Conservation (phyloP, 2,113 vertebrate species). For the Anseranas semipalmata region DNA sequence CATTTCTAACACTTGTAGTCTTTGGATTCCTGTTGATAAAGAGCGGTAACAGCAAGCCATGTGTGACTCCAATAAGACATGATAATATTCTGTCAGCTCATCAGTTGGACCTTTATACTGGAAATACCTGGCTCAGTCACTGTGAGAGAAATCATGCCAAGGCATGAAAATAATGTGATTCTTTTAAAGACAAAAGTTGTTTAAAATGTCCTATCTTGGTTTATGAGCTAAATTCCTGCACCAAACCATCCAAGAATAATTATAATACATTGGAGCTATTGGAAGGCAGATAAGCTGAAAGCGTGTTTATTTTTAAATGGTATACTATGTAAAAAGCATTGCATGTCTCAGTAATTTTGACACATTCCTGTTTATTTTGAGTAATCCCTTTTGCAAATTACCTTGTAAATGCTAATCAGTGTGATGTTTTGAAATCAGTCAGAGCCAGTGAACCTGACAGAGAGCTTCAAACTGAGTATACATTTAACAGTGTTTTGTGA, state of each 20-base stretch:
- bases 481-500: not conserved
- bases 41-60: slow-evolving; percentile 27
- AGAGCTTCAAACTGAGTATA: not conserved
- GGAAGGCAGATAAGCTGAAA: slow-evolving; percentile 6
- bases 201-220: slow-evolving; percentile 10
- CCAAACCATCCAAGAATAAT: slow-evolving; percentile 41
- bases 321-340: not conserved
- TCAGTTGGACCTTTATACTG: slow-evolving; percentile 31
- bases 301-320: slow-evolving; percentile 10
- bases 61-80: slow-evolving; percentile 40
- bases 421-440: not conserved
- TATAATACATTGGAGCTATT: not conserved
- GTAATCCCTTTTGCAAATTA: not conserved
- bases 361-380: slow-evolving; percentile 9
- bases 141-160: slow-evolving; percentile 33
- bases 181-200: slow-evolving; percentile 25
- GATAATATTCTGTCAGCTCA: slow-evolving; percentile 62
- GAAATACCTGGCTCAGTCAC: slow-evolving; percentile 55
- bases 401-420: not conserved
- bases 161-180: slow-evolving; percentile 47
- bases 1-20: slow-evolving; percentile 28
- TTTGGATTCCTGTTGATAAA: slow-evolving; percentile 11
- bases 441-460: not conserved
- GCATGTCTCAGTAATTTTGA: not conserved
- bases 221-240: not conserved